These are phyloP conservation scores for Hyla sarda DNA, from an alignment of 2,113 vertebrate species.

Conservation along the genomic window DNA sequence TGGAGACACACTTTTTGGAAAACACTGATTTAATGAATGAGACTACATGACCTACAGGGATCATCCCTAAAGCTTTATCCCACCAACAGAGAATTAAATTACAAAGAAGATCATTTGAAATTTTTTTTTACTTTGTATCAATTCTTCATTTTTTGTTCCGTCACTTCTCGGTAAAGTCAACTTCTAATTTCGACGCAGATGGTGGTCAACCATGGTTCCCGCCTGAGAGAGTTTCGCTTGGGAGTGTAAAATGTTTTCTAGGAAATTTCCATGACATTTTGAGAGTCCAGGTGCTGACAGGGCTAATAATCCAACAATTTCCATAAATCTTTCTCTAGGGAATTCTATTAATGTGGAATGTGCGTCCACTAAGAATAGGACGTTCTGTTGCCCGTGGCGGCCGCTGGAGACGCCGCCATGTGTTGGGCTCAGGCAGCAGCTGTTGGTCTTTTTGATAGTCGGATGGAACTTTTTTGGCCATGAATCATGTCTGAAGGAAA, in stretches of 20 bases:
- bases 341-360: not conserved
- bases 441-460: slow-evolving; percentile 14
- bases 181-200: too few relatives aligned
- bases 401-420: not conserved
- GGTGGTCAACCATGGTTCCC: too few relatives aligned
- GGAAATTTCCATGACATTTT: slow-evolving; percentile 28
- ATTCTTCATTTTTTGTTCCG: too few relatives aligned
- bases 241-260: not conserved
- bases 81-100: too few relatives aligned
- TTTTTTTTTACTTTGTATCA: too few relatives aligned
- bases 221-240: not conserved
- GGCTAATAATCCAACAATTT: not conserved
- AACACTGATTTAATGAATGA: too few relatives aligned
- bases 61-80: too few relatives aligned
- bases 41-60: too few relatives aligned
- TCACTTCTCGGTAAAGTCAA: too few relatives aligned
- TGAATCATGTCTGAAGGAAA: not conserved
- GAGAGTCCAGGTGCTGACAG: slow-evolving; percentile 19
- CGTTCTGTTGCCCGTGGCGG: not conserved
- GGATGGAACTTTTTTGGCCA: too few relatives aligned
- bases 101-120: too few relatives aligned
- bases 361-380: slow-evolving; percentile 25
- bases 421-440: not conserved
- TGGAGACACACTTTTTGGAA: too few relatives aligned
- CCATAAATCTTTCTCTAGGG: not conserved